These are phyloP conservation scores for Chondrilla cf. caribensis DNA, from an alignment of 37 sponge, comb jelly and placozoan genomes.

Conservation along the genomic window DNA sequence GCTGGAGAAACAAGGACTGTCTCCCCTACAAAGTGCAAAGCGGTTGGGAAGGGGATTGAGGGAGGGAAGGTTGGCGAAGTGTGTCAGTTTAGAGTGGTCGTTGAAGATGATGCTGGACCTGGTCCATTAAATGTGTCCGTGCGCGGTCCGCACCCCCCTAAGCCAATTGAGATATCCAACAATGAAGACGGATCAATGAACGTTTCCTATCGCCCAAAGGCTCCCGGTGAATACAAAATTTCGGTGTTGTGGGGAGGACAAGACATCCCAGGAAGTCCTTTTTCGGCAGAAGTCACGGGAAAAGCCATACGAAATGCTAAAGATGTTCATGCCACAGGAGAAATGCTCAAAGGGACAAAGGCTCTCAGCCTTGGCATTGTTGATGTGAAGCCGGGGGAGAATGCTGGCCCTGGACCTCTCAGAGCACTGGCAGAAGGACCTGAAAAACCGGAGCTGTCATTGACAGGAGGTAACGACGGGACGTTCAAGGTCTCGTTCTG, in stretches of 20 bases:
- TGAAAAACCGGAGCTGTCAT: constrained; percentile 63
- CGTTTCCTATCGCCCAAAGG: constrained; percentile 67
- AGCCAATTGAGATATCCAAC: constrained; percentile 75
- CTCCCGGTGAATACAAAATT: constrained; percentile 80
- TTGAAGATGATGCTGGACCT: constrained; percentile 81
- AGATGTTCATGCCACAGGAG: constrained; percentile 53
- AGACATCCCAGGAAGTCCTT: constrained; percentile 74
- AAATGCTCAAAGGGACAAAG: constrained; percentile 42
- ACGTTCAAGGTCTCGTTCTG: constrained; percentile 74
- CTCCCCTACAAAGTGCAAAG: constrained; percentile 66
- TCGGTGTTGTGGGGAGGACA: constrained; percentile 61
- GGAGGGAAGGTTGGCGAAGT: constrained; percentile 58
- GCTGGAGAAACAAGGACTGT: constrained; percentile 60
- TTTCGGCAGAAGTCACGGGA: constrained; percentile 58
- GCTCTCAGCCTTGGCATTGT: constrained; percentile 57
- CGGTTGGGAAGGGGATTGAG: constrained; percentile 54
- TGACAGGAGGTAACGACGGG: constrained; percentile 42
- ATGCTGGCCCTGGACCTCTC: constrained; percentile 77
- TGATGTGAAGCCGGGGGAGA: constrained; percentile 42
- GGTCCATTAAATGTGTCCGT: constrained; percentile 73
- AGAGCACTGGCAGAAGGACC: constrained; percentile 83
- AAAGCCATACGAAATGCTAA: constrained; percentile 62
- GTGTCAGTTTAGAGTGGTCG: constrained; percentile 55
- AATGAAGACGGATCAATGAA: constrained; percentile 71
- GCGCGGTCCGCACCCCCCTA: constrained; percentile 76